Evolutionary conservation across 2,113 vertebrate genomes (phyloP).

Genomic region (Machaerirhynchus nigripectus): DNA sequence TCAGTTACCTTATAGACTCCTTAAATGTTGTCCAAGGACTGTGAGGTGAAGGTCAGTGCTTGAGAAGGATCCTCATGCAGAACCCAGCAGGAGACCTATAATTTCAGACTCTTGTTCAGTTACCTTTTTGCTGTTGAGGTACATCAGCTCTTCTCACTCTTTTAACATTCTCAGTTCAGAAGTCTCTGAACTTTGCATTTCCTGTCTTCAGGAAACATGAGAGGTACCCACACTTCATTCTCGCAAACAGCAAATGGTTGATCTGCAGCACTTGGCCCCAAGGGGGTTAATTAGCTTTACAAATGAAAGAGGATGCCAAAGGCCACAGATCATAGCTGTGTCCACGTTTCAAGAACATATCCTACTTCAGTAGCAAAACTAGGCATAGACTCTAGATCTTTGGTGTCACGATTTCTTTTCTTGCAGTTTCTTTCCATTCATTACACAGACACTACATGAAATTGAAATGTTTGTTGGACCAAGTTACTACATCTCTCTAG

Average conservation of each 20-base stretch:
- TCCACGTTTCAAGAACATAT: neutral
- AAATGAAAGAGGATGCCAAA: neutral
- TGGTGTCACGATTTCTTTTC: slow-evolving; percentile 65
- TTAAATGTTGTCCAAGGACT: neutral
- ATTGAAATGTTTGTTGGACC: slow-evolving; percentile 63
- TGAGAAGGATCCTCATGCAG: neutral
- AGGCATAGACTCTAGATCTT: slow-evolving; percentile 61
- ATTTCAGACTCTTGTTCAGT: neutral
- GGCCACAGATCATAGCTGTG: neutral
- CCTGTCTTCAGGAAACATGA: neutral
- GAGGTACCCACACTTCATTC: neutral
- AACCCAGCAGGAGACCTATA: neutral
- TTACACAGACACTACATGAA: slow-evolving; percentile 65
- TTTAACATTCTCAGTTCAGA: neutral
- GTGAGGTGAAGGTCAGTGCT: neutral
- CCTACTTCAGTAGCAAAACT: slow-evolving; percentile 44
- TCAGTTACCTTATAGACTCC: neutral
- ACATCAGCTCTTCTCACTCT: neutral
- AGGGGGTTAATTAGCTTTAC: neutral
- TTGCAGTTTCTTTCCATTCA: slow-evolving; percentile 44
- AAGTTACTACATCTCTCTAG: slow-evolving; percentile 57
- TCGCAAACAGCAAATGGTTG: neutral
- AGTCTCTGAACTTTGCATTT: neutral
- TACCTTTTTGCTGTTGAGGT: neutral
- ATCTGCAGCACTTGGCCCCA: neutral